A percentile compares a stretch with the other conserved stretches of the same genome.
Conservation (phyloP, 2,888 invertebrate genomes). For the Cantharis rufa region DNA sequence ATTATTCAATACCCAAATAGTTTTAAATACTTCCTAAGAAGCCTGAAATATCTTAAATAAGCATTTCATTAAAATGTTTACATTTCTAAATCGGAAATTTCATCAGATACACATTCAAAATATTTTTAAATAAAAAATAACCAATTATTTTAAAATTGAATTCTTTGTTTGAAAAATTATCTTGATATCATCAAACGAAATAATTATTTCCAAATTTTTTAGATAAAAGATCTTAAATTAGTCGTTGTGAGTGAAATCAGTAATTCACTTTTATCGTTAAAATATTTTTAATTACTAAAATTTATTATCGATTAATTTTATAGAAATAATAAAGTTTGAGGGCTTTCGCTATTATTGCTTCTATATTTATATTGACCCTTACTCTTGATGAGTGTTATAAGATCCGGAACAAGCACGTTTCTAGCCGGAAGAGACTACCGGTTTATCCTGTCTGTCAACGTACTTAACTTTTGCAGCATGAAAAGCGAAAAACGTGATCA, state of each 20-base stretch:
- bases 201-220: not conserved
- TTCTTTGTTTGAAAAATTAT: not conserved
- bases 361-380: constrained; percentile 14
- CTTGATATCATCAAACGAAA: not conserved
- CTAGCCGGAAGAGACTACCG: constrained; percentile 45
- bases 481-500: constrained; percentile 48
- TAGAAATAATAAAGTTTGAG: not conserved
- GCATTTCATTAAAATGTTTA: not conserved
- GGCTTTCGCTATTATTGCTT: not conserved
- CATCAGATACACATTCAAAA: not conserved
- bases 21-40: not conserved
- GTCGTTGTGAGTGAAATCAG: not conserved
- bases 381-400: constrained; percentile 21
- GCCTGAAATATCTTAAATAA: not conserved
- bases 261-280: not conserved
- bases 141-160: not conserved
- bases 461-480: constrained; percentile 44
- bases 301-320: not conserved
- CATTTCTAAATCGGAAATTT: not conserved
- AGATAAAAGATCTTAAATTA: not conserved
- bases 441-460: constrained; percentile 50
- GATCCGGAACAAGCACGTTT: constrained; percentile 47
- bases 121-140: not conserved
- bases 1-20: not conserved
- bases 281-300: not conserved